Percentiles rank a stretch among this genome's conserved stretches.
phyloP scores from a whole-genome alignment of 2,113 vertebrate genomes.

The Petroica traversi region DNA sequence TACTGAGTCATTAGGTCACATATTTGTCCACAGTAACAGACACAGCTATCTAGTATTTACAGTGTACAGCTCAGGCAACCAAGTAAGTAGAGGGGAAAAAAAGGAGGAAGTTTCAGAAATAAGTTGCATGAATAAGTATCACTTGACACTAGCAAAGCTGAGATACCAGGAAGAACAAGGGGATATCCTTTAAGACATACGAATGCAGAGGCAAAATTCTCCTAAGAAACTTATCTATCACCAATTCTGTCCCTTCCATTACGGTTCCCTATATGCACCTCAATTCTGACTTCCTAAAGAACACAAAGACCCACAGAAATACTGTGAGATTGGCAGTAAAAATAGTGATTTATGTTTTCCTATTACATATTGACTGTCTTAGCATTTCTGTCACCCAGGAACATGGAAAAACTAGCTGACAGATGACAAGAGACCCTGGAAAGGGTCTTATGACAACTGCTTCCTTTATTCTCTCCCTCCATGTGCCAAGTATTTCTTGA shows the following conservation, averaged over 20 bases:
- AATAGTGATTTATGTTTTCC: background rate
- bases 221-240: background rate
- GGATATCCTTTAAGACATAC: background rate
- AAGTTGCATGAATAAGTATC: background rate
- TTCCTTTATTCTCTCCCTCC: background rate
- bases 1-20: background rate
- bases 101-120: background rate
- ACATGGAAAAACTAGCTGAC: background rate
- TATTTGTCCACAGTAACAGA: background rate
- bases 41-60: background rate
- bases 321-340: background rate
- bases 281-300: background rate
- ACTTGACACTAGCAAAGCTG: background rate
- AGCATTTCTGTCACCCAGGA: background rate
- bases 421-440: background rate
- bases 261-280: background rate
- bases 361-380: background rate
- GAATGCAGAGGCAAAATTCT: background rate
- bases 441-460: background rate
- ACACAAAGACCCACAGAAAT: background rate
- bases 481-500: background rate
- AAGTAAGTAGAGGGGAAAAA: fast-evolving
- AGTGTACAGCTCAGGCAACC: background rate
- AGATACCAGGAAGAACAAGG: background rate
- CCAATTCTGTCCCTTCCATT: background rate